These are phyloP conservation scores for Cenopis cana DNA, from an alignment of 2,888 invertebrate species.

Conservation along the genomic window DNA sequence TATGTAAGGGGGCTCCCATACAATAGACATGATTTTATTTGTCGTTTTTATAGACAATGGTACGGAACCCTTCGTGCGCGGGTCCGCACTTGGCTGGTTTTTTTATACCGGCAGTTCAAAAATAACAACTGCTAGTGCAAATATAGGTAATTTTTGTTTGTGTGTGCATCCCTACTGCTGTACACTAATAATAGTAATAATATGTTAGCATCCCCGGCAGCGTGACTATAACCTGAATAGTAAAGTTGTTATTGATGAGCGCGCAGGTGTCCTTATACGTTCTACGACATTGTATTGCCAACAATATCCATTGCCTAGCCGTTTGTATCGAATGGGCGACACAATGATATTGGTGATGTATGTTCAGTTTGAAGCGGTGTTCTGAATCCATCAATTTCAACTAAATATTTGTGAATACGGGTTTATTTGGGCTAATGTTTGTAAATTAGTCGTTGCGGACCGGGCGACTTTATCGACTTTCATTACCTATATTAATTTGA, in stretches of 20 bases:
- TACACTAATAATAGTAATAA: too few species aligned
- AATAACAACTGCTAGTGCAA: too few species aligned
- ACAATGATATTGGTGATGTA: constrained; percentile 22
- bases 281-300: constrained; percentile 27
- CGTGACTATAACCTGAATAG: constrained; percentile 18
- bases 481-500: too few species aligned
- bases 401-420: not conserved
- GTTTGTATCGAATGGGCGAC: constrained; percentile 7
- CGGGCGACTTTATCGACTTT: too few species aligned
- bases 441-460: not conserved
- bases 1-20: too few species aligned
- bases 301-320: constrained; percentile 31
- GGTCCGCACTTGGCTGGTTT: too few species aligned
- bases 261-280: constrained; percentile 23
- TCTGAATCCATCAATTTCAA: constrained; percentile 17
- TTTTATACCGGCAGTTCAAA: too few species aligned
- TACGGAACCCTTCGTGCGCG: too few species aligned
- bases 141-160: not conserved
- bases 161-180: not conserved
- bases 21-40: too few species aligned
- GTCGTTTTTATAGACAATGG: too few species aligned
- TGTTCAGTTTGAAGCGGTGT: constrained; percentile 18
- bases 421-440: not conserved
- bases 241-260: constrained; percentile 24
- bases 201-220: not conserved